Evolutionary conservation across 1,140 invertebrate genomes (phyloP), one percentile per base, ranked within the genome.

Genomic region (Magallana angulata): DNA sequence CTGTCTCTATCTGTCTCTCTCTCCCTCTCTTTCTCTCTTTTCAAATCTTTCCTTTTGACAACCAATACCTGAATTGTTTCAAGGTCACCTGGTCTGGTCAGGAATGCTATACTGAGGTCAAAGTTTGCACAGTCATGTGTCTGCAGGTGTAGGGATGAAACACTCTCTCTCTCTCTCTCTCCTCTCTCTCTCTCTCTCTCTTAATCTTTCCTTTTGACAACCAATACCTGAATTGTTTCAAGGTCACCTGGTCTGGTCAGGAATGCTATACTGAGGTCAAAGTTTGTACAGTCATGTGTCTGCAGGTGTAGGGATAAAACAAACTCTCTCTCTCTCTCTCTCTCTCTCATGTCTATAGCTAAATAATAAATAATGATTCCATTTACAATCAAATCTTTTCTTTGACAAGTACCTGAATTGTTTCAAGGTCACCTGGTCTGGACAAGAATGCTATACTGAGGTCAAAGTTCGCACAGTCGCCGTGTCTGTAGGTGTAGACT

Each of bases 191-290:
- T 48, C 36, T 48, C 36, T 48, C 36, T 48, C 36, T 48, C 36
- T 48, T 5, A 14, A n/a, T 6, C 62, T 16, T n/a, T 71, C 18
- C 36, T 24, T 14, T n/a, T 16, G 14, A 16, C 60, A 16, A 24
- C 24, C 24, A 62, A 85, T 76, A 92, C 90, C 87, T 84, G 60
- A 16, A 92, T 88, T 82, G 80, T 16, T 16, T 86, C 56, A 36
- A 90, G 89, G 59, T 92, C 86, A 7, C 92, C 92, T 64, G 89
- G 71, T 18, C 85, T 85, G 2, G 88, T 85, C 58, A 85, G 14
- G 89, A 90, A 92, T 84, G 89, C 90, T 5, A 93, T 64, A 11
- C 16, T 87, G 84, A 87, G 92, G n/a, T 88, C 59, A 81, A 91
- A 90, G 48, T 90, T 89, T 8, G 89, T 68, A 85, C 92, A 93